Evolutionary conservation across 2,797 vertebrate species (phyloP).

Genomic region (Channallabes apus): DNA sequence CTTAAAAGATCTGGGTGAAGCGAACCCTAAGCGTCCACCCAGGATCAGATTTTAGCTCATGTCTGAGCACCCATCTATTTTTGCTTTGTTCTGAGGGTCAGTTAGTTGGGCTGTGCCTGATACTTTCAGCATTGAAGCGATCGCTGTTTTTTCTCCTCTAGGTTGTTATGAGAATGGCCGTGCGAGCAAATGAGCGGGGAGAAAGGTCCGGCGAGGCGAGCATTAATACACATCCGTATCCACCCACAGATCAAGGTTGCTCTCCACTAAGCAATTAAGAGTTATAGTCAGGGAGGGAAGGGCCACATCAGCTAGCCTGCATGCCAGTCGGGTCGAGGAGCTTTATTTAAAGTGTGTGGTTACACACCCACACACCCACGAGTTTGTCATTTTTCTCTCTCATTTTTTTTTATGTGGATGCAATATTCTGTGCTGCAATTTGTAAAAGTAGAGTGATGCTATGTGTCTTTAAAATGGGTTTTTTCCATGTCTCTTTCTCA

Average conservation of each 20-base stretch:
- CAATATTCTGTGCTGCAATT: neutral
- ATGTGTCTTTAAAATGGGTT: neutral
- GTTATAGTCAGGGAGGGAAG: slow-evolving; percentile 49
- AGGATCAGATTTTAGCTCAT: slow-evolving; percentile 29
- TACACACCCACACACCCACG: slow-evolving; percentile 46
- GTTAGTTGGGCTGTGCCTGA: slow-evolving; percentile 54
- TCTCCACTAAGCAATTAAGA: slow-evolving; percentile 56
- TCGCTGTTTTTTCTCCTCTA: slow-evolving; percentile 63
- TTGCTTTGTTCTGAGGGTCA: slow-evolving; percentile 38
- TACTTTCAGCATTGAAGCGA: slow-evolving; percentile 65
- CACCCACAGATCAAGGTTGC: slow-evolving; percentile 30
- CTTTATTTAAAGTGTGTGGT: slow-evolving; percentile 65
- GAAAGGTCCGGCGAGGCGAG: slow-evolving; percentile 55
- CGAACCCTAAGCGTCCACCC: slow-evolving; percentile 2
- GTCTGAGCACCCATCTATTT: slow-evolving; percentile 49
- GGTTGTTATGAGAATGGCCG: slow-evolving; percentile 62
- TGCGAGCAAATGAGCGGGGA: slow-evolving; percentile 51
- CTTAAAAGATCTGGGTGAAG: neutral
- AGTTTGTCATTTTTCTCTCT: slow-evolving; percentile 2
- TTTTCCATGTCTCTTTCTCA: neutral
- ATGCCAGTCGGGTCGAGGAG: slow-evolving; percentile 61
- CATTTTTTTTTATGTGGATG: neutral
- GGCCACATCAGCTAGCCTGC: slow-evolving; percentile 5
- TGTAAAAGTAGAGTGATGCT: slow-evolving; percentile 4
- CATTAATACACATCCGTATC: slow-evolving; percentile 45